Base-by-base conservation (phyloP, 2,113 vertebrate genomes). In the Leucopsar rothschildi region DNA sequence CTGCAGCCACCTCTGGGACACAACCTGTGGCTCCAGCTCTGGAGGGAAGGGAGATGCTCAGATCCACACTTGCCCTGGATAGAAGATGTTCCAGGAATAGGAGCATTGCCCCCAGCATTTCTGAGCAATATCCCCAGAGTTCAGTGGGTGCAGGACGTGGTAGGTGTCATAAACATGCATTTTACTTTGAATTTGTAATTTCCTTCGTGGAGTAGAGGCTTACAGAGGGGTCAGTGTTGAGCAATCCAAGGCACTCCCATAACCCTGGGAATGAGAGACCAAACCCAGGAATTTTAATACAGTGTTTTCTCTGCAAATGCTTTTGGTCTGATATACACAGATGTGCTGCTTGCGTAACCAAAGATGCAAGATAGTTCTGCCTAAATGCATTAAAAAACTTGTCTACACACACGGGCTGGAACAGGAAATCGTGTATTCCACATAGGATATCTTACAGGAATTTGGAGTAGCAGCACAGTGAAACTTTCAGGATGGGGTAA, bases 261-360 rank as follows among this genome's bases (percentile, higher is more conserved):
- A 86, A 95, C 93, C 82, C 93, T 80, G 83, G 80, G 82, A 93
- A 89, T 56, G 42, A 89, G 92, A 91, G 92, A 78, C 87, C 92
- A 77, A 94, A 87, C 82, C 76, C 86, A 82, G 88, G 92, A 95
- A 93, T 92, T 95, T 96, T 94, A 94, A 96, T 93, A 70, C 88
- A 85, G 81, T 93, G 92, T 96, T 96, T 95, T 97, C 88, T 92
- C 92, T 95, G 83, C 73, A 27, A 79, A 93, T 93, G 92, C 91
- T 96, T 97, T 95, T 92, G 94, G 81, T 82, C 73, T 85, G 92
- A 91, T 94, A 65, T 17, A 60, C 94, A 84, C 96, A 95, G 96
- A 94, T 93, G 89, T 91, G 91, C 93, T 56, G 88, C 86, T 96
- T 94, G 95, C 90, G 37, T 96, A 95, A 96, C 82, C 69, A 81